phyloP scores from a whole-genome alignment of 2,888 invertebrate species.

The Steromphala cineraria region DNA sequence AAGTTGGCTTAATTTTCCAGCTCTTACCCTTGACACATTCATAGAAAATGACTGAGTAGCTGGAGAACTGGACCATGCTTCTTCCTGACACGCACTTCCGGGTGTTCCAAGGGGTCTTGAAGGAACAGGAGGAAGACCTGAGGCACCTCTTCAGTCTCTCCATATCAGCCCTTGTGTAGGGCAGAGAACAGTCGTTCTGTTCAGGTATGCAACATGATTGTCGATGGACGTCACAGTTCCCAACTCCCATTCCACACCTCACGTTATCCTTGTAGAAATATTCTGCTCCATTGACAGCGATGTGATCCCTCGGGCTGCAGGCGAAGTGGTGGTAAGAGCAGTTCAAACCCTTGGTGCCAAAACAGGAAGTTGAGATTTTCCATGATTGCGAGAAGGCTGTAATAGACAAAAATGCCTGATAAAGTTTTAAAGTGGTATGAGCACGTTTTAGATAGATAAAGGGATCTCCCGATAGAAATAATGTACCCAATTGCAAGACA shows the following conservation, averaged over 20 bases:
- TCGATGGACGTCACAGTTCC: not conserved
- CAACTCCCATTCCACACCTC: not conserved
- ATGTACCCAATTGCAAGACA: too few species aligned
- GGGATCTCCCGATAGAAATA: too few species aligned
- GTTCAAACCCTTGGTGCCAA: not conserved
- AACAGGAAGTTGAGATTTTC: not conserved
- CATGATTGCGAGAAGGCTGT: not conserved
- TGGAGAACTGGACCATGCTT: not conserved
- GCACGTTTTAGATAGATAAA: too few species aligned
- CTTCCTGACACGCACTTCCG: not conserved
- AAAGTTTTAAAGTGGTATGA: too few species aligned
- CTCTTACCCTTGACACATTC: not conserved
- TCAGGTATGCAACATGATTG: constrained; percentile 6
- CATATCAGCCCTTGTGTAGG: not conserved
- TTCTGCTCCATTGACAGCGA: not conserved
- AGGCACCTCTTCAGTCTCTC: not conserved
- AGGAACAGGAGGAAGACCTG: not conserved
- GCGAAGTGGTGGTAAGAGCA: constrained; percentile 1
- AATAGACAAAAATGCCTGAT: not conserved
- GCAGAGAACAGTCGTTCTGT: not conserved
- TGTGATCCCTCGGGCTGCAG: not conserved
- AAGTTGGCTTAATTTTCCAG: too few species aligned
- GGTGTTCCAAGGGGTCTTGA: constrained; percentile 1
- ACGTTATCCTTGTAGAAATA: not conserved
- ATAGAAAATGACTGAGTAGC: constrained; percentile 9